Evolutionary conservation across 2,888 invertebrate species (phyloP), one percentile per base, ranked within the genome.

Genomic region (Andrena hattorfiana): DNA sequence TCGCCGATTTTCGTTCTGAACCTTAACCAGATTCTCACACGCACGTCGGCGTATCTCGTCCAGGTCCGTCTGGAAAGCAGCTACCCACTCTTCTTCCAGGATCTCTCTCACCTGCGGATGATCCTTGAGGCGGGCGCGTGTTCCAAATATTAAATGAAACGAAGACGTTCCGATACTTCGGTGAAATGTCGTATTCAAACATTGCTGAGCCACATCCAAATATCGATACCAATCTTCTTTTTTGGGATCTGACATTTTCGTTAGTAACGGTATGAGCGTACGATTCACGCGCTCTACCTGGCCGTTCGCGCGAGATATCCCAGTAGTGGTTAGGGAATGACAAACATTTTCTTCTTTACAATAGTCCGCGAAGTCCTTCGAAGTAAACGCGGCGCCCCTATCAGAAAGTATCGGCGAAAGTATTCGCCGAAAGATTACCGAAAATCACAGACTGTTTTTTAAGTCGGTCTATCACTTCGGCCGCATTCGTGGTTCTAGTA

Each of bases 261-360:
- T 63, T 16, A 63, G 6, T 10, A 63, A 13, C 1, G 63, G 35
- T 13, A 63, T 63, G 1, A 63, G 26, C 4, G n/a, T n/a, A 26
- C 56, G 56, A n/a, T 51, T 51, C 6, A 51, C 51, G n/a, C 28
- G 60, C n/a, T 60, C 60, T 16, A 60, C 60, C 10, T 60, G 60
- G 6, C 60, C 60, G 30, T 26, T 60, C 16, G 60, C 60, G 26
- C 60, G 26, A 3, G 60, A 32, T 3, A 28, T 60, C 10, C 60
- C 60, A 0, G 60, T 60, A 3, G 32, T 62, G 0, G 30, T 62
- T n/a, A 62, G 8, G 2, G 4, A 7, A 8, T 60, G 60, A 8
- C 13, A 26, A 28, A 60, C 28, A 5, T n/a, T 8, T 32, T 35
- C 63, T 0, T 63, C 35, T 2, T 0, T 2, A 63, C 32, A 63